Evolutionary conservation across 2,797 vertebrate genomes (phyloP), one percentile per base, ranked within the genome.

Genomic region (Ciconia nigra): DNA sequence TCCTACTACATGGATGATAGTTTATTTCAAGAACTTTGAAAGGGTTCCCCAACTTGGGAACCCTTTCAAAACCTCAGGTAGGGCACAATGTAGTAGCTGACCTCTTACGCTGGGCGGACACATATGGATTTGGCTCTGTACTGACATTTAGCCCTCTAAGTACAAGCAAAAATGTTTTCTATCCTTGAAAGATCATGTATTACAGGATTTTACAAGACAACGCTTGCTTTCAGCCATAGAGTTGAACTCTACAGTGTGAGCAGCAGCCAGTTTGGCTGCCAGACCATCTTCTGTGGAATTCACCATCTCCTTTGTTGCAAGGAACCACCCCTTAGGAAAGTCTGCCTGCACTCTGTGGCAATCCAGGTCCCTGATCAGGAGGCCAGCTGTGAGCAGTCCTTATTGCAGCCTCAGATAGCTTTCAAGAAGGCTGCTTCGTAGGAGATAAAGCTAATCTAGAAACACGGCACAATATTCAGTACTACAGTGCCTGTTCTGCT

Each of bases 401-500:
- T 44, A 15, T 6, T 61, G 42, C 63, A 49, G 72, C 72, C 42
- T 72, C 58, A 59, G 18, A 33, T 22, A 29, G 35, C 67, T 78
- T 63, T 69, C 16, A 49, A 69, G 73, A 91, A 69, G 35, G 74
- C 73, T 93, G 90, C 81, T 87, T 39, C 1, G 2, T 25, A 28
- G 63, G 70, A 80, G 93, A 96, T 94, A 90, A 94, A 29, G 51
- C 57, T 95, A 84, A 94, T 95, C 91, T 71, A 63, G 93, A 58
- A 49, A 28, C 31, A 5, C 15, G 73, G 52, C 57, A 35, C n/a
- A 18, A 4, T 46, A 2, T 21, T 35, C 47, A 26, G 28, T 14
- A 21, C 57, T 0, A 0, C 28, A 24, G 33, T 15, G 74, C 67
- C 67, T 63, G 37, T 24, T 80, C 25, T 74, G 69, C 61, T 59